Evolutionary conservation across 2,797 vertebrate genomes (phyloP).

Genomic region (Sylvia borin): DNA sequence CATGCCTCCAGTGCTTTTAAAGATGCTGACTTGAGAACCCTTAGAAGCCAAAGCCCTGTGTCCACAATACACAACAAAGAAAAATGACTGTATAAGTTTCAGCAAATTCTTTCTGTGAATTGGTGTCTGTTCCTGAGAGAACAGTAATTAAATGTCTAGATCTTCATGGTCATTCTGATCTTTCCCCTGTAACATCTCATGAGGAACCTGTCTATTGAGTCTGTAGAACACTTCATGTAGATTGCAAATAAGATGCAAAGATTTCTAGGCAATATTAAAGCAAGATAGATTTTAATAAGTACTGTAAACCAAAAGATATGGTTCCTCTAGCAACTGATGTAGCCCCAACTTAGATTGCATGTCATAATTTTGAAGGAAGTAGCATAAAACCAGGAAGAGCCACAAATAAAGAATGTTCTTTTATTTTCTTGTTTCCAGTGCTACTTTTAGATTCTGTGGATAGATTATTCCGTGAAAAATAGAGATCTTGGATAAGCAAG

Average conservation of each 20-base stretch:
- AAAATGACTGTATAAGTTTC: not conserved
- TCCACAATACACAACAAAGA: not conserved
- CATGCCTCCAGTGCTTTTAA: not conserved
- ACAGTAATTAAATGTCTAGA: not conserved
- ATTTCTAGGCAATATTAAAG: not conserved
- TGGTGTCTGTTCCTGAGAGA: not conserved
- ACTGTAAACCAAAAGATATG: not conserved
- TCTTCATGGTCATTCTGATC: not conserved
- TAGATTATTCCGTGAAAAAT: conserved; percentile 51
- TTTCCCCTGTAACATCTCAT: not conserved
- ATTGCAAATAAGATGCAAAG: not conserved
- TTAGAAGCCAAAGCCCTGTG: not conserved
- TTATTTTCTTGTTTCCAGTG: conserved; percentile 36
- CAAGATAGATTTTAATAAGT: not conserved
- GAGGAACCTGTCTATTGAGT: not conserved
- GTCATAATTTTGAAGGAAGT: not conserved
- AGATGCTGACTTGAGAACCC: not conserved
- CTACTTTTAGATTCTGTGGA: conserved; percentile 36
- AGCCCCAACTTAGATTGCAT: not conserved
- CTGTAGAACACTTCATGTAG: not conserved
- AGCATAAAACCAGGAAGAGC: not conserved
- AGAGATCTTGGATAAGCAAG: conserved; percentile 47
- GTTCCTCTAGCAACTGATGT: not conserved
- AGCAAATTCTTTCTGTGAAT: not conserved
- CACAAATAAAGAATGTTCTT: not conserved